Evolutionary conservation across 2,113 vertebrate species (phyloP), one percentile per base, ranked within the genome.

Genomic region (Deroptyus accipitrinus): DNA sequence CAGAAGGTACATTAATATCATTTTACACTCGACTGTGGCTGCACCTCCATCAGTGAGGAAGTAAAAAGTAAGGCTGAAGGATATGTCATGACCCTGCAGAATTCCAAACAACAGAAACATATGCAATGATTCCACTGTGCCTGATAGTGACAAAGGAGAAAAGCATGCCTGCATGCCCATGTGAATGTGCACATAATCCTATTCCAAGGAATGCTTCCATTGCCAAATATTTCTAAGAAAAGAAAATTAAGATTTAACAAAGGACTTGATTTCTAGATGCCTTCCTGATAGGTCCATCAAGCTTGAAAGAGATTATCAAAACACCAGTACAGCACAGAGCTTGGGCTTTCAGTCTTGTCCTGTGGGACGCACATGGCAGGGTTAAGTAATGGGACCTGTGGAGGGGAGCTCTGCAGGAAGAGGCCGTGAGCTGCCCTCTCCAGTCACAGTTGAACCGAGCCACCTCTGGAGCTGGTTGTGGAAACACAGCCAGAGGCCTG

Each of bases 11-110:
- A 87, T 86, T 94, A 94, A 96, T 97, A 97, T 97, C 54, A 97
- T 97, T 98, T 97, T 95, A 96, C 88, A 96, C 90, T 92, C 86
- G 72, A 90, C 68, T 74, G 93, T 96, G 86, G 83, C 94, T 95
- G 93, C 81, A 87, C 94, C 93, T 97, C 91, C 88, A 97, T 95
- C 7, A 9, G 91, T 96, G 96, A 93, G 76, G 84, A 96, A 97
- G 95, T 52, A 95, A 92, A 90, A 96, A 90, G 79, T 83, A 76
- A 57, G 42, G 66, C 93, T 96, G 97, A 97, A 97, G 87, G 82
- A 84, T 94, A 86, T 69, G 83, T 51, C 79, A 42, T 72, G 91
- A 96, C 91, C 95, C 87, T 46, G 41, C 33, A 78, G 66, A 93
- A 66, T 63, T 94, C 55, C 88, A 91, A 92, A 94, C 64, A 94